Percentiles rank a stretch among this genome's conserved stretches.
Conservation (phyloP, 2,113 vertebrate genomes). For the Tragelaphus strepsiceros region DNA sequence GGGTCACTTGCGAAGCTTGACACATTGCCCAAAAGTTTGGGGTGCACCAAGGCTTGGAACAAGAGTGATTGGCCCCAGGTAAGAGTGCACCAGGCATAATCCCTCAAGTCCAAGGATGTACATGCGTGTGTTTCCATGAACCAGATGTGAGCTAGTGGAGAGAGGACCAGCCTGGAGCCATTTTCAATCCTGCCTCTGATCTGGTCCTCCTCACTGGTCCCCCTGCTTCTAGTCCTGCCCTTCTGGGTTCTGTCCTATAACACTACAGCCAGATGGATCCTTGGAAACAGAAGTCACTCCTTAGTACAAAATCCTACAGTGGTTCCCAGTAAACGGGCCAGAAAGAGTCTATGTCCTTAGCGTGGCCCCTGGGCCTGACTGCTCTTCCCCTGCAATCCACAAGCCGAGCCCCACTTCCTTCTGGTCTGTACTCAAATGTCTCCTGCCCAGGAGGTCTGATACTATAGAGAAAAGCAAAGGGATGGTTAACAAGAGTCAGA, state of each 20-base stretch:
- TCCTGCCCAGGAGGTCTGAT: background rate
- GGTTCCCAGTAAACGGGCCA: background rate
- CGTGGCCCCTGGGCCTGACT: too few species aligned
- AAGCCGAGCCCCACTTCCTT: background rate
- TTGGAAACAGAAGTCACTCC: background rate
- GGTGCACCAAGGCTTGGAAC: background rate
- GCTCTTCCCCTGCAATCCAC: background rate
- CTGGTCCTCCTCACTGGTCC: background rate
- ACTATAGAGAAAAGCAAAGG: background rate
- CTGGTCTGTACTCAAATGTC: background rate
- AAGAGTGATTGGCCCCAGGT: background rate
- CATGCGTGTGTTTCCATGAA: background rate
- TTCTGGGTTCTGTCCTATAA: too few species aligned
- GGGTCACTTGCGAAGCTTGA: background rate
- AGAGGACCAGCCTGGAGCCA: background rate
- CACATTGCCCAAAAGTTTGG: background rate
- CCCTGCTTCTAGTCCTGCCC: background rate
- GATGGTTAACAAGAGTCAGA: background rate
- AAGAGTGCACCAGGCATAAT: too few species aligned
- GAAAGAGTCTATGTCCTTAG: background rate
- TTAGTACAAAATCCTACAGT: background rate
- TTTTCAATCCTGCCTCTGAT: background rate
- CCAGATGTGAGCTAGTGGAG: too few species aligned
- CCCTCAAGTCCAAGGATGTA: background rate
- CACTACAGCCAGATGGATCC: background rate